These are phyloP conservation scores for Anthopleura sola DNA, from an alignment of 64 coral and sea anemone species.

Conservation along the genomic window DNA sequence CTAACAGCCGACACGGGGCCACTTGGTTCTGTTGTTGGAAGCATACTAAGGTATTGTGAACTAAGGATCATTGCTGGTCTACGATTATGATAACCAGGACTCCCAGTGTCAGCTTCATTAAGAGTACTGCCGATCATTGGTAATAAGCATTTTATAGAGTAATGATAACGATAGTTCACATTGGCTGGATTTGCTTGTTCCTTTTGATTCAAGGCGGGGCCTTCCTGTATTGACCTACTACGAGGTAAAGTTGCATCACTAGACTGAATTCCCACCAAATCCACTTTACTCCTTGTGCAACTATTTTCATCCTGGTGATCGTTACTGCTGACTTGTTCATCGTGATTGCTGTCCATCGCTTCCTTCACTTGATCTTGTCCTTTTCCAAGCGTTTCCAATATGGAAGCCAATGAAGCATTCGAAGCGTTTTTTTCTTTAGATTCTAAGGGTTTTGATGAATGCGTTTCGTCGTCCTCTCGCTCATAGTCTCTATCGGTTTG, in stretches of 20 bases:
- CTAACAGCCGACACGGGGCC: neutral
- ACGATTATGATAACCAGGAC: neutral
- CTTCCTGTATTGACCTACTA: neutral
- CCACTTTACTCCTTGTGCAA: neutral
- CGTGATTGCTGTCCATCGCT: neutral
- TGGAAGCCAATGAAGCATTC: neutral
- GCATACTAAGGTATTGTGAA: neutral
- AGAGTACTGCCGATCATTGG: neutral
- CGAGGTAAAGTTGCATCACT: neutral
- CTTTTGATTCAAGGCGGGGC: neutral
- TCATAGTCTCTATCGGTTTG: neutral
- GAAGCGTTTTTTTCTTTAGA: neutral
- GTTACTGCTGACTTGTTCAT: neutral
- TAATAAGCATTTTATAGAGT: neutral
- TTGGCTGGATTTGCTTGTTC: neutral
- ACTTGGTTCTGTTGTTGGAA: neutral
- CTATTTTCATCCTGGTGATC: neutral
- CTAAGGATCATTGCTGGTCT: neutral
- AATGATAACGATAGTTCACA: neutral
- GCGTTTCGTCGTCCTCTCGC: neutral
- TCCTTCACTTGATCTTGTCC: neutral
- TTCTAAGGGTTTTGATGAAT: neutral
- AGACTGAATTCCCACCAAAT: neutral
- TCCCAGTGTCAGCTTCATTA: neutral
- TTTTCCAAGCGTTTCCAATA: neutral